Percentiles rank a stretch among this genome's conserved stretches.
Evolutionary conservation across 2,113 vertebrate genomes (phyloP).

Genomic region (Alexandromys fortis): DNA sequence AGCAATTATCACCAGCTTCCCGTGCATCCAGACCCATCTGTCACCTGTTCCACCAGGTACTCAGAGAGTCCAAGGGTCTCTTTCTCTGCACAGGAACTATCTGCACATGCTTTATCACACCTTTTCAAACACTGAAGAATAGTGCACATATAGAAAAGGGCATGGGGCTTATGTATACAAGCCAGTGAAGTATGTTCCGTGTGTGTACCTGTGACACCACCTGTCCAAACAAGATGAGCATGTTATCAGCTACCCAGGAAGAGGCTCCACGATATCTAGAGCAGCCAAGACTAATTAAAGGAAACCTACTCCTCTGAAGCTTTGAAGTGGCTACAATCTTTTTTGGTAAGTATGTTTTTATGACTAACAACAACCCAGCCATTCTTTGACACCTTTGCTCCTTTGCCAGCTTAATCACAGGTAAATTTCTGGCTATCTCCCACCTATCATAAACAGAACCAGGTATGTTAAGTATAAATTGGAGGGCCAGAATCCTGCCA

Average conservation of each 20-base stretch:
- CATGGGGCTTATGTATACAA: background rate
- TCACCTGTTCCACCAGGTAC: background rate
- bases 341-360: background rate
- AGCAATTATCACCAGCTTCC: background rate
- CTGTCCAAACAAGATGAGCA: constrained; percentile 24
- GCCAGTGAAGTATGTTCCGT: background rate
- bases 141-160: constrained; percentile 5
- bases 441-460: constrained; percentile 20
- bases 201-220: background rate
- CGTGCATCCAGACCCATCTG: background rate
- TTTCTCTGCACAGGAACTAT: background rate
- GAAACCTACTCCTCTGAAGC: background rate
- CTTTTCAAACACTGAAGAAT: background rate
- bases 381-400: background rate
- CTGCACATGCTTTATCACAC: background rate
- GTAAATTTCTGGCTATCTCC: constrained; percentile 26
- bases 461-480: constrained; percentile 15
- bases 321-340: background rate
- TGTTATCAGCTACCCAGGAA: background rate
- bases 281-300: background rate
- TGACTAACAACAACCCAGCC: background rate
- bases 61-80: background rate
- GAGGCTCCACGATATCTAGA: background rate
- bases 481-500: background rate
- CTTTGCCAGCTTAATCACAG: constrained; percentile 6